Evolutionary conservation across 1,140 invertebrate genomes (phyloP).

Genomic region (Alviniconcha marisindica): DNA sequence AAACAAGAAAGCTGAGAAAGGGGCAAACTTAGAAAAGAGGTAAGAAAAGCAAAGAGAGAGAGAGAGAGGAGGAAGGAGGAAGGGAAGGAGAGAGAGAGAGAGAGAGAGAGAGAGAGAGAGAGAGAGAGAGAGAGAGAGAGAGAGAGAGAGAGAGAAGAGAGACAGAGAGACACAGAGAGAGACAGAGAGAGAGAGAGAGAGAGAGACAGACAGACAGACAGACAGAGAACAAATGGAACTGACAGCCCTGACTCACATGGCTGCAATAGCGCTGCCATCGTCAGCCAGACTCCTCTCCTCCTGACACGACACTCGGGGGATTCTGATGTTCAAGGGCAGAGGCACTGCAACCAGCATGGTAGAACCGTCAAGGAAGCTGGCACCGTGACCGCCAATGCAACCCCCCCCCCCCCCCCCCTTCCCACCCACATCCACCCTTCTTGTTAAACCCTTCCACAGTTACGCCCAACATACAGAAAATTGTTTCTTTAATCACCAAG

Average conservation of each 20-base stretch:
- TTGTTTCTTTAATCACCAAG: too few relatives aligned
- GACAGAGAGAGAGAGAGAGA: neutral
- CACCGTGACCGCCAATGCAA: too few relatives aligned
- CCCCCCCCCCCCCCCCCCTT: too few relatives aligned
- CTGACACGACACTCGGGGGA: slow-evolving; percentile 6
- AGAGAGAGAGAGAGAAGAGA: slow-evolving; percentile 1
- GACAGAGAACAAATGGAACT: neutral
- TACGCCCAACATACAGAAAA: too few relatives aligned
- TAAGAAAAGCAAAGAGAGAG: too few relatives aligned
- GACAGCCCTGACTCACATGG: neutral
- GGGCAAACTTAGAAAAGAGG: too few relatives aligned
- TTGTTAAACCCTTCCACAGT: too few relatives aligned
- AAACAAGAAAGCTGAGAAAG: neutral
- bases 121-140: neutral
- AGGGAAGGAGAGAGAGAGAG: neutral
- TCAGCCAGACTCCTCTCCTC: neutral
- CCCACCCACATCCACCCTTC: too few relatives aligned
- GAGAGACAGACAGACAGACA: neutral
- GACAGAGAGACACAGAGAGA: neutral
- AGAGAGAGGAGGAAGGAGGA: too few relatives aligned
- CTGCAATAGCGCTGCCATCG: slow-evolving; percentile 1
- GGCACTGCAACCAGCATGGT: neutral
- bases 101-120: slow-evolving; percentile 8
- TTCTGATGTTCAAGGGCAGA: slow-evolving; percentile 17
- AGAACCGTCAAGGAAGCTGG: too few relatives aligned